phyloP scores from a whole-genome alignment of 2,888 invertebrate genomes.

The Tachina lurida region DNA sequence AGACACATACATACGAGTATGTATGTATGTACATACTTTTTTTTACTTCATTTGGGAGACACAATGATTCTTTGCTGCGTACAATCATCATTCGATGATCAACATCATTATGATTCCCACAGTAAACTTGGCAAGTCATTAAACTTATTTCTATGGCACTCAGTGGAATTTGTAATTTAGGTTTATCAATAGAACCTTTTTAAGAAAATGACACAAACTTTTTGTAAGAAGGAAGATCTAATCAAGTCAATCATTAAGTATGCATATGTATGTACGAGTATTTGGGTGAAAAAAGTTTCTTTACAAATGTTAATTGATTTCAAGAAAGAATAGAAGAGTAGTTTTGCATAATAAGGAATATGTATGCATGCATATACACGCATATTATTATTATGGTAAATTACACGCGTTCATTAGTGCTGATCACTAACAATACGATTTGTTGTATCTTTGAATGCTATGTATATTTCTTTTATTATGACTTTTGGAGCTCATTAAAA shows the following conservation, averaged over 20 bases:
- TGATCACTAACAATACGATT: conserved; percentile 31
- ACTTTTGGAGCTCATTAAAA: conserved; percentile 27
- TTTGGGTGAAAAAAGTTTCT: conserved; percentile 41
- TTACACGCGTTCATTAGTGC: conserved; percentile 51
- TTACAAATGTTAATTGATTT: conserved; percentile 63
- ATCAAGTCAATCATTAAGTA: conserved; percentile 56
- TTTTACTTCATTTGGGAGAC: conserved; percentile 3
- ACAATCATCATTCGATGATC: conserved; percentile 1
- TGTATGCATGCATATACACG: conserved; percentile 63
- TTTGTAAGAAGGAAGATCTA: conserved; percentile 20
- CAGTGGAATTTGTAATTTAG: conserved; percentile 41
- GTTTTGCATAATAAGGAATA: not conserved
- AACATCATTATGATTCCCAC: conserved; percentile 39
- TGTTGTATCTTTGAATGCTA: conserved; percentile 39
- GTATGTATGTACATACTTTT: too few species aligned
- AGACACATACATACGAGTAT: conserved; percentile 23
- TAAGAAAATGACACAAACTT: conserved; percentile 50
- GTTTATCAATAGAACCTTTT: conserved; percentile 53
- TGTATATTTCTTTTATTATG: conserved; percentile 22
- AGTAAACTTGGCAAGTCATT: conserved; percentile 47
- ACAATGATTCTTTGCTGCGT: conserved; percentile 18
- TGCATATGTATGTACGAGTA: not conserved
- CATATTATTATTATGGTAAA: conserved; percentile 49
- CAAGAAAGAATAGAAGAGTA: conserved; percentile 5
- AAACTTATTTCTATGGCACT: conserved; percentile 51